These are phyloP conservation scores for Apodemia hepburni DNA, from an alignment of 2,888 invertebrate species.

Conservation along the genomic window DNA sequence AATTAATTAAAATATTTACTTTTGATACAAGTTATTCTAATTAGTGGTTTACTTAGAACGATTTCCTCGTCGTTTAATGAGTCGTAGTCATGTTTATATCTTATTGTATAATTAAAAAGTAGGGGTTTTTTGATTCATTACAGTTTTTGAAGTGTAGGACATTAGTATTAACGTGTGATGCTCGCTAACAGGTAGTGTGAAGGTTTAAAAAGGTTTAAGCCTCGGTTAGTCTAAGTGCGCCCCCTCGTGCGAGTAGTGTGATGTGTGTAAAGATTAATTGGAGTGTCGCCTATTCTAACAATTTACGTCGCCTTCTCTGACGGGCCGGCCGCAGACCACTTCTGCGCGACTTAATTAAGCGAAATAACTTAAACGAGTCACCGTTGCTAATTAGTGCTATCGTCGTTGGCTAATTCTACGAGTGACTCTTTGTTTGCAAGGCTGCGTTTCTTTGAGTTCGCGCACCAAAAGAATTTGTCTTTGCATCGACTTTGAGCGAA, in stretches of 20 bases:
- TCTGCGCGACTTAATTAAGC: conserved; percentile 78
- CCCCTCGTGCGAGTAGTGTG: conserved; percentile 69
- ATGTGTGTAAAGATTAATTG: conserved; percentile 80
- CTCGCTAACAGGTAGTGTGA: conserved; percentile 41
- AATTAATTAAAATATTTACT: conserved; percentile 43
- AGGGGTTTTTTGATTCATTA: conserved; percentile 24
- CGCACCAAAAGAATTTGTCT: conserved; percentile 77
- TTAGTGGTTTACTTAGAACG: conserved; percentile 35
- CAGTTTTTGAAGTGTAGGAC: conserved; percentile 21
- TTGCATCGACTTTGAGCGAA: conserved; percentile 68
- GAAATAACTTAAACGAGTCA: conserved; percentile 78
- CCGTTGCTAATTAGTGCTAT: conserved; percentile 77
- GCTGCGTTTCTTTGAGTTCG: conserved; percentile 68
- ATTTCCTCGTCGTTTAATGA: conserved; percentile 34
- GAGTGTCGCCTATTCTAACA: conserved; percentile 76
- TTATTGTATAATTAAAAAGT: conserved; percentile 14
- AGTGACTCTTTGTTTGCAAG: conserved; percentile 71
- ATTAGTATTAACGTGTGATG: conserved; percentile 20
- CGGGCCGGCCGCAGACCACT: conserved; percentile 77
- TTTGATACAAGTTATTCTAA: conserved; percentile 37
- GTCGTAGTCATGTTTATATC: conserved; percentile 31
- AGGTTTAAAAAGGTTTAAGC: conserved; percentile 54
- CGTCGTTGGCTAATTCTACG: conserved; percentile 75
- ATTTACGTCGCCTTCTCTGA: conserved; percentile 69
- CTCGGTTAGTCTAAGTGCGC: conserved; percentile 62